Evolutionary conservation across 2,888 invertebrate species (phyloP).

Genomic region (Spilarctia lutea): DNA sequence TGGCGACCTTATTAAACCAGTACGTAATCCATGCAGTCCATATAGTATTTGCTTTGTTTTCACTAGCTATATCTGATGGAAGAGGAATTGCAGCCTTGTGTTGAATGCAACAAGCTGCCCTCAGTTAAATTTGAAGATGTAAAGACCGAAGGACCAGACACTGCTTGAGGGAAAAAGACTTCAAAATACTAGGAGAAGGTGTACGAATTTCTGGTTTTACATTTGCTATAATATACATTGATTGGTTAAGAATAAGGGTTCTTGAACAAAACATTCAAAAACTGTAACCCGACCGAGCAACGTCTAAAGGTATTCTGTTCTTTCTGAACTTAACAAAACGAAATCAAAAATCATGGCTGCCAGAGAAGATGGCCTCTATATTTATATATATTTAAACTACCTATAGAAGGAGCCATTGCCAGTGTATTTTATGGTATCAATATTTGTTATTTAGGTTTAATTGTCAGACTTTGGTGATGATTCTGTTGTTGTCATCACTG

Average conservation of each 20-base stretch:
- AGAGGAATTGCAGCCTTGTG: slow-evolving; percentile 8
- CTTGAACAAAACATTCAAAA: too few species aligned
- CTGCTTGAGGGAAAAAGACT: background rate
- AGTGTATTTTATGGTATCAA: background rate
- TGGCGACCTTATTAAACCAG: background rate
- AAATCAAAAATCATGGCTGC: background rate
- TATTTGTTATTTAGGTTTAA: background rate
- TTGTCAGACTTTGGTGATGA: too few species aligned
- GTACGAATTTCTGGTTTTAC: background rate
- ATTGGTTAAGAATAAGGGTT: too few species aligned
- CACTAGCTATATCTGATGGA: slow-evolving; percentile 12
- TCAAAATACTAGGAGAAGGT: background rate
- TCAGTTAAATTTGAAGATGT: background rate
- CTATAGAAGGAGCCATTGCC: background rate
- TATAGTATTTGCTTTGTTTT: background rate
- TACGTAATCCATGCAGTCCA: background rate
- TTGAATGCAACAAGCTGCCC: slow-evolving; percentile 13
- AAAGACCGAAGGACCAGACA: background rate
- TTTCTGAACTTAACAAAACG: background rate
- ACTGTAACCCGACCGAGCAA: too few species aligned
- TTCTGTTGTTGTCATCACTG: too few species aligned
- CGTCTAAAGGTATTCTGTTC: background rate
- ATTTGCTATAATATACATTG: background rate
- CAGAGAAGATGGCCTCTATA: background rate
- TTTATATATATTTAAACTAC: background rate